Conservation (phyloP, 1,140 invertebrate species). For the Caenorhabditis briggsae region DNA sequence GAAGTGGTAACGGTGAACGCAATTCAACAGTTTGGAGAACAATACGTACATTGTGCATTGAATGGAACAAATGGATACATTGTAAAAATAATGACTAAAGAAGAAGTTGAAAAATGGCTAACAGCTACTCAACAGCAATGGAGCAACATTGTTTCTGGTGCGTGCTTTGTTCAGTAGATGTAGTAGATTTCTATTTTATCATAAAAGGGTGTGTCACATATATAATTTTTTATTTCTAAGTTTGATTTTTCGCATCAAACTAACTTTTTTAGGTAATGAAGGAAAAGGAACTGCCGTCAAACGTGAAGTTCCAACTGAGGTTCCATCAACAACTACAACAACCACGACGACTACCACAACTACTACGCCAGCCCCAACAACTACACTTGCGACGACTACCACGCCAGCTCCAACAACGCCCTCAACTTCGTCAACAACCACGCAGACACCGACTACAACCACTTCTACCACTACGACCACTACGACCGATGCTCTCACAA, state of each 20-base stretch:
- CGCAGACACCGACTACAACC: background rate
- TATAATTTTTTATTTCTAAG: too few species aligned
- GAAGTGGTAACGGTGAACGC: constrained; percentile 49
- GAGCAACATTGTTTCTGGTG: constrained; percentile 46
- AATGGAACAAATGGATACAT: constrained; percentile 48
- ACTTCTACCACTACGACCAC: background rate
- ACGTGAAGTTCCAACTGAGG: background rate
- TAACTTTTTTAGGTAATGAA: background rate
- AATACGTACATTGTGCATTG: constrained; percentile 50
- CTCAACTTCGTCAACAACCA: constrained; percentile 2
- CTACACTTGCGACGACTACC: background rate
- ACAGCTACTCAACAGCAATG: constrained; percentile 27
- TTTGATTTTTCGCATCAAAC: too few species aligned
- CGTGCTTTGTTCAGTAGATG: too few species aligned
- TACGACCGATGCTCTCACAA: background rate
- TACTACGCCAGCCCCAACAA: constrained; percentile 15
- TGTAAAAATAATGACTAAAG: constrained; percentile 39
- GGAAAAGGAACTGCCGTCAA: constrained; percentile 6
- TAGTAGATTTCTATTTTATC: too few species aligned
- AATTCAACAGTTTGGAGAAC: constrained; percentile 45
- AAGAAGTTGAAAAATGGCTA: constrained; percentile 41
- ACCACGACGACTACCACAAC: constrained; percentile 22
- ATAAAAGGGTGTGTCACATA: too few species aligned
- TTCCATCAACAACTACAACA: background rate
- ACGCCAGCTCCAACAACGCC: constrained; percentile 3